phyloP scores from a whole-genome alignment of 2,888 invertebrate genomes.

The Selenia dentaria region DNA sequence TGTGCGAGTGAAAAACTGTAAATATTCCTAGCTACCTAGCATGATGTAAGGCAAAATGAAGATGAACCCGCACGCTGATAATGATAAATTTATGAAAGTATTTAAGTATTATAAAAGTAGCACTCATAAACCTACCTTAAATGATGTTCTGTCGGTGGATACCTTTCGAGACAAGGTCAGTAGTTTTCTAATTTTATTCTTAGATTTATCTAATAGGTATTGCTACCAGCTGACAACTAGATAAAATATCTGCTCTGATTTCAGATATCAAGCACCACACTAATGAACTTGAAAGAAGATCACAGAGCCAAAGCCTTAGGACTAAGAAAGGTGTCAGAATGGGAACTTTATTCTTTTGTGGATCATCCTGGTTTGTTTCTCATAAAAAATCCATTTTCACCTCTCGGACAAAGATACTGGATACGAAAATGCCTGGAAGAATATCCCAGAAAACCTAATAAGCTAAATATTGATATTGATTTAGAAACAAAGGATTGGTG shows the following conservation, averaged over 20 bases:
- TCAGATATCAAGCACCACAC: slow-evolving; percentile 30
- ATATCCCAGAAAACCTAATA: slow-evolving; percentile 90
- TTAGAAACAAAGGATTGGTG: slow-evolving; percentile 84
- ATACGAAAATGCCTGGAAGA: slow-evolving; percentile 90
- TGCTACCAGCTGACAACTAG: too few species aligned
- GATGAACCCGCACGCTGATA: too few species aligned
- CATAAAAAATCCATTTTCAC: slow-evolving; percentile 93
- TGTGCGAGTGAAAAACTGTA: too few species aligned
- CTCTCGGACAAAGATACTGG: slow-evolving; percentile 93
- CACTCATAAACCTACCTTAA: slow-evolving; percentile 85
- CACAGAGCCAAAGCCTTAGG: slow-evolving; percentile 54
- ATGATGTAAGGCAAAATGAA: too few species aligned
- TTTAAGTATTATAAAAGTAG: slow-evolving; percentile 93
- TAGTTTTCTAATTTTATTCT: too few species aligned
- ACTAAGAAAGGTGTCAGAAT: slow-evolving; percentile 61
- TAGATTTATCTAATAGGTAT: too few species aligned
- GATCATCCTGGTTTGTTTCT: slow-evolving; percentile 90
- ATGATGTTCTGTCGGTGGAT: slow-evolving; percentile 86
- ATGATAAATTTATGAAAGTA: slow-evolving; percentile 84
- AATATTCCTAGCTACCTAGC: too few species aligned
- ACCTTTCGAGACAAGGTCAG: slow-evolving; percentile 43
- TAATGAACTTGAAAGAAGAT: slow-evolving; percentile 37
- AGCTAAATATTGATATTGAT: slow-evolving; percentile 87
- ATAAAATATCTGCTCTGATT: slow-evolving; percentile 23
- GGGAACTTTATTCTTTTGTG: slow-evolving; percentile 87